Evolutionary conservation across 2,797 vertebrate species (phyloP).

Genomic region (Falco naumanni): DNA sequence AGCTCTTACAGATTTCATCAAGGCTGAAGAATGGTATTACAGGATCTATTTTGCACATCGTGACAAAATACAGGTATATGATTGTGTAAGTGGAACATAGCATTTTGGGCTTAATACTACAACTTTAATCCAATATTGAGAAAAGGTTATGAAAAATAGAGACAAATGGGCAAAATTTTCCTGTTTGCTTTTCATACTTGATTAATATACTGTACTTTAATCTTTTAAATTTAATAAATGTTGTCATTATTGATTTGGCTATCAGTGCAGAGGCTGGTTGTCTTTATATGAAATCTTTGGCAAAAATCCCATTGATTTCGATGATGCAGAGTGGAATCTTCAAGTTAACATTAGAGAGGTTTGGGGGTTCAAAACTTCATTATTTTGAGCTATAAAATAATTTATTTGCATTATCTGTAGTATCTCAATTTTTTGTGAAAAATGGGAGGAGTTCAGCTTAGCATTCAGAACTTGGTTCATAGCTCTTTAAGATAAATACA

Average conservation of each 20-base stretch:
- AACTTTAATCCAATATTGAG: neutral
- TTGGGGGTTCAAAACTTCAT: neutral
- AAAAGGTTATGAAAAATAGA: neutral
- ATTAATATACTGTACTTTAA: neutral
- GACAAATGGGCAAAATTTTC: neutral
- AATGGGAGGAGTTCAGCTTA: neutral
- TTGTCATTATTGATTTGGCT: neutral
- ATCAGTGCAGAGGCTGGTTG: neutral
- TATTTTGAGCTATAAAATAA: neutral
- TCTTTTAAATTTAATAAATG: neutral
- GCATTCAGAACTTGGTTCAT: neutral
- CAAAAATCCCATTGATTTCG: neutral
- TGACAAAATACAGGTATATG: neutral
- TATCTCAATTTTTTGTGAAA: neutral
- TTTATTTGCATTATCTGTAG: neutral
- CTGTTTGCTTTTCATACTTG: neutral
- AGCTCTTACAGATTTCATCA: neutral
- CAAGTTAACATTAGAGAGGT: neutral
- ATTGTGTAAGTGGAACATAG: neutral
- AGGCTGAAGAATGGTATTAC: neutral
- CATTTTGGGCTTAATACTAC: neutral
- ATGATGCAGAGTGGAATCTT: neutral
- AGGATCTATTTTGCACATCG: neutral
- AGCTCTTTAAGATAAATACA: neutral
- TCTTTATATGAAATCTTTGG: neutral